Base-by-base conservation (phyloP, 2,113 vertebrate species). In the Sisor rabdophorus region DNA sequence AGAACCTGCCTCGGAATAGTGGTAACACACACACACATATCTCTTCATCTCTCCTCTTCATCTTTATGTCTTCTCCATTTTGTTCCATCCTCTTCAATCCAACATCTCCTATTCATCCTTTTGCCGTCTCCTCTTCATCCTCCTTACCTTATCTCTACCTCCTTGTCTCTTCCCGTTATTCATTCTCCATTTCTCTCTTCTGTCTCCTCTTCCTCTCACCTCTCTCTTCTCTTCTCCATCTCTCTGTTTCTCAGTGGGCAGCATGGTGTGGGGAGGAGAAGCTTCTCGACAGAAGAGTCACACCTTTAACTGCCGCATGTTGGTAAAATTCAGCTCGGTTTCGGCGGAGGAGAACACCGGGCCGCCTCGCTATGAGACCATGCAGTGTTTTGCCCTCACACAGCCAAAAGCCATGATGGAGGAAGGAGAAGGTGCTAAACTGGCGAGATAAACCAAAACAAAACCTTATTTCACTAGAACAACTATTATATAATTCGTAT, bases 311-410 rank as follows among this genome's bases (percentile, higher is more conserved):
- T 99, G 97, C 75, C 96, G 97, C 17, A 97, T 99, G 94, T 86
- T 95, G 89, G 92, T 95, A 79, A 98, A 95, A 88, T 91, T 88
- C 19, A 85, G 85, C 73, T 61, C 77, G 15, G 72, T 65, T 89
- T 83, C 75, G 1, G 68, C 93, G 67, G 95, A 98, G 79, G 95
- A 97, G 75, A 86, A 91, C 16, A 30, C 79, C 0, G 92, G 87
- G 12, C 82, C 82, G 64, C 94, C 92, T 16, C 93, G 93, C 91
- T 97, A 96, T 0, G 97, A 98, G 89, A 95, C 94, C 20, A 98
- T 99, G 97, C 97, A 99, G 85, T 99, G 97, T 84, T 99, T 99
- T 63, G 97, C 97, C 61, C 91, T 99, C 73, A 98, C 95, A 1
- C 97, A 99, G 85, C 97, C 96, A 10, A 93, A 95, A 59, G 95